phyloP scores from a whole-genome alignment of 92 coral and sea anemone genomes.

The Actinostola sp. region DNA sequence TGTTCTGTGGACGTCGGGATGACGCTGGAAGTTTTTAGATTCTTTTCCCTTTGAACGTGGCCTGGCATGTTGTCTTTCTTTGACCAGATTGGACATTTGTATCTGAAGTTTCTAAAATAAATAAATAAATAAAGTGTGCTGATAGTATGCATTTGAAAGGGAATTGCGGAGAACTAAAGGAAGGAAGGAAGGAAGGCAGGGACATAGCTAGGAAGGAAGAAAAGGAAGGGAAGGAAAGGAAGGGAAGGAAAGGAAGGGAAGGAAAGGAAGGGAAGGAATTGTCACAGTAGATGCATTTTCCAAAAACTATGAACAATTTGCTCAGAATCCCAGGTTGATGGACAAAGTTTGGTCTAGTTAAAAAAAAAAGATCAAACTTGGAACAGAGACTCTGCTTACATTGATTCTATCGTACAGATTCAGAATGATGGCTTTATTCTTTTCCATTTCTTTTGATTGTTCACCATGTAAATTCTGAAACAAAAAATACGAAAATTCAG shows the following conservation, averaged over 20 bases:
- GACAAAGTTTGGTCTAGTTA: too few species aligned
- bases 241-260: too few species aligned
- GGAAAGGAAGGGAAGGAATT: too few species aligned
- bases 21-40: too few species aligned
- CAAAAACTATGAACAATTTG: too few species aligned
- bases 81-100: neutral
- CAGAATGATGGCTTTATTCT: constrained; percentile 10
- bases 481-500: neutral
- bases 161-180: too few species aligned
- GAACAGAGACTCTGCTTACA: constrained; percentile 2
- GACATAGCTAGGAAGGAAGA: too few species aligned
- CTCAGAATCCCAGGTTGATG: neutral
- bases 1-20: neutral
- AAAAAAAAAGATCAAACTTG: too few species aligned
- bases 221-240: too few species aligned
- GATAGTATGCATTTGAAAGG: neutral
- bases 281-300: too few species aligned
- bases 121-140: neutral
- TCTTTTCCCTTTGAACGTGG: neutral
- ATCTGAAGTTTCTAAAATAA: neutral
- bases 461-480: constrained; percentile 4
- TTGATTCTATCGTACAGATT: constrained; percentile 13
- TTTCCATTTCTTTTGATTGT: constrained; percentile 6
- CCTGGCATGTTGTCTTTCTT: neutral
- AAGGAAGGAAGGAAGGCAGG: too few species aligned